phyloP scores from a whole-genome alignment of 2,888 invertebrate genomes.

The Sepiola atlantica region DNA sequence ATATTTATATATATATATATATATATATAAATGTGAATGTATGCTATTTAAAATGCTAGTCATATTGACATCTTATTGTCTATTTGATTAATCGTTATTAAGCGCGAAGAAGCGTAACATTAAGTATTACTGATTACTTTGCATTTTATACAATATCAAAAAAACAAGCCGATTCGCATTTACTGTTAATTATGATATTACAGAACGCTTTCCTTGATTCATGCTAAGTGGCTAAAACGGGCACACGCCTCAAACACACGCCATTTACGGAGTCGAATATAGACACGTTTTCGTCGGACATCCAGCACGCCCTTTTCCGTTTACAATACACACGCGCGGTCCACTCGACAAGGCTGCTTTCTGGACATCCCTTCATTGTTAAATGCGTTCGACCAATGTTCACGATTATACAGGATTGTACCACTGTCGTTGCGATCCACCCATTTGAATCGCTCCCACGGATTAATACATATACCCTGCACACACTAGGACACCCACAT shows the following conservation, averaged over 20 bases:
- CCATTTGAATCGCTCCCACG: background rate
- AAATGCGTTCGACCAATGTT: background rate
- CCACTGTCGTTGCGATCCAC: background rate
- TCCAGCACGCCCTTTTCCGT: background rate
- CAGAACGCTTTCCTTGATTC: background rate
- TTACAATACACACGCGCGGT: background rate
- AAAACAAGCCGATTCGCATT: background rate
- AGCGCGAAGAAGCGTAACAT: background rate
- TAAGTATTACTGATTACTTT: background rate
- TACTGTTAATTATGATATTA: conserved; percentile 11
- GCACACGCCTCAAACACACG: background rate
- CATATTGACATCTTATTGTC: too few relatives aligned
- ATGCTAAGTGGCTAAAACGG: background rate
- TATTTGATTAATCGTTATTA: background rate
- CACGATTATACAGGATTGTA: background rate
- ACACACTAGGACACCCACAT: too few relatives aligned
- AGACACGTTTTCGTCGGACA: background rate
- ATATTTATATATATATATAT: background rate
- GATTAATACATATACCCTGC: background rate
- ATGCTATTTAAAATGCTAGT: background rate
- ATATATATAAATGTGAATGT: background rate
- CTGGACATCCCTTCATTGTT: background rate
- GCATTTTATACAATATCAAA: background rate
- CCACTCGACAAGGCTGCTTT: background rate
- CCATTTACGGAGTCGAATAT: background rate